These are phyloP conservation scores for Erebia aethiops DNA, from an alignment of 2,888 invertebrate species.

Conservation along the genomic window DNA sequence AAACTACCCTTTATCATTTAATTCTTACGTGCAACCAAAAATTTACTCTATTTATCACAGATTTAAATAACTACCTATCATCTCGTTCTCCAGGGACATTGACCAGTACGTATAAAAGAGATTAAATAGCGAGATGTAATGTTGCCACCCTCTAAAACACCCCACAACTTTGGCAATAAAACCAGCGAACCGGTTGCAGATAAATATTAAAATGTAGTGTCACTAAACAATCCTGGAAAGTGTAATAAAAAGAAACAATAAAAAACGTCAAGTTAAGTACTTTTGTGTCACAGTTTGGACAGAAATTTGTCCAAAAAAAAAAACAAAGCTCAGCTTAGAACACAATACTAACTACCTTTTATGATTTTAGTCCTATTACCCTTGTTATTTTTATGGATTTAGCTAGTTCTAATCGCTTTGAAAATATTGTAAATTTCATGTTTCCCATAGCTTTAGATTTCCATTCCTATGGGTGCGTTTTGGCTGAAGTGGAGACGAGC, in stretches of 20 bases:
- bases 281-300: slow-evolving; percentile 17
- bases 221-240: slow-evolving; percentile 54
- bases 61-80: slow-evolving; percentile 24
- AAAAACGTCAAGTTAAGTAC: slow-evolving; percentile 35
- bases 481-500: no score
- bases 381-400: neutral
- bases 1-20: neutral
- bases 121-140: slow-evolving; percentile 46
- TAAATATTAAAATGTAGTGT: slow-evolving; percentile 68
- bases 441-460: no score
- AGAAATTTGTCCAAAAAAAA: neutral
- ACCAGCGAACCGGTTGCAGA: slow-evolving; percentile 71
- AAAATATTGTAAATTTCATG: no score
- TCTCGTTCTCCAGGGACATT: slow-evolving; percentile 34
- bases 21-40: neutral
- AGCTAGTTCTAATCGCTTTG: no score
- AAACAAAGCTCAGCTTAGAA: neutral
- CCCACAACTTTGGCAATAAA: slow-evolving; percentile 69
- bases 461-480: no score
- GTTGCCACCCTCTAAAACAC: slow-evolving; percentile 58
- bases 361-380: neutral
- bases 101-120: slow-evolving; percentile 36
- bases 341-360: neutral
- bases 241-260: slow-evolving; percentile 49
- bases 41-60: slow-evolving; percentile 3